Percentiles rank a stretch among this genome's conserved stretches.
Conservation (phyloP, 1,140 invertebrate species). For the Ladona fulva region DNA sequence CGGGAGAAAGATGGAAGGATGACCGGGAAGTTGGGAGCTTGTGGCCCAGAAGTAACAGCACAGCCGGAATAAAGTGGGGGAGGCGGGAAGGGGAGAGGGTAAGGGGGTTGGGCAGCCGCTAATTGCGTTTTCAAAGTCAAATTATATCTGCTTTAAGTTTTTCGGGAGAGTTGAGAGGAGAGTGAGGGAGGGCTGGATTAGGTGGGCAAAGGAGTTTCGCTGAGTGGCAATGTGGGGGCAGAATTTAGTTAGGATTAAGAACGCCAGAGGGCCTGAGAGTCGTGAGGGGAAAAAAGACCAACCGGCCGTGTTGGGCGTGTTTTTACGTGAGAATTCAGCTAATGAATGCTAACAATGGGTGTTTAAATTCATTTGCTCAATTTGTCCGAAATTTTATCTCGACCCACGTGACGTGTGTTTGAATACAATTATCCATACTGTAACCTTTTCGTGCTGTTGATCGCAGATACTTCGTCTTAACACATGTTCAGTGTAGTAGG, state of each 20-base stretch:
- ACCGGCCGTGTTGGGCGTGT: neutral
- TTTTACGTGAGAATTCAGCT: neutral
- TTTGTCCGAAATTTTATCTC: neutral
- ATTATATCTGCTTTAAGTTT: slow-evolving; percentile 8
- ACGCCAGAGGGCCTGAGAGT: neutral
- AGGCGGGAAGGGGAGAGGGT: neutral
- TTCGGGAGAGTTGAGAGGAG: neutral
- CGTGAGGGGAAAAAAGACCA: neutral
- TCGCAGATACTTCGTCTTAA: too few species aligned
- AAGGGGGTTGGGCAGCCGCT: neutral
- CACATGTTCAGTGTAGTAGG: too few species aligned
- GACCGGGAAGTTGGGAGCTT: too few species aligned
- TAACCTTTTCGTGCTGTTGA: too few species aligned
- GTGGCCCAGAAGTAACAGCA: too few species aligned
- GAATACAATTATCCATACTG: too few species aligned
- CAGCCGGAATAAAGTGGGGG: too few species aligned
- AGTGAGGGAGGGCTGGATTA: neutral
- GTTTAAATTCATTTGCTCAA: neutral
- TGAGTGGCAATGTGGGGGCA: neutral
- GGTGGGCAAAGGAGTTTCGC: neutral
- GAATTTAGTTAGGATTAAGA: slow-evolving; percentile 10
- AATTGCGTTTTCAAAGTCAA: slow-evolving; percentile 6
- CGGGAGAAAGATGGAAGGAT: too few species aligned
- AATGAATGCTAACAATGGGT: neutral
- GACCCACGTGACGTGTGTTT: too few species aligned